Evolutionary conservation across 2,888 invertebrate genomes (phyloP), one percentile per base, ranked within the genome.

Genomic region (Zygothrica quintamaculata): DNA sequence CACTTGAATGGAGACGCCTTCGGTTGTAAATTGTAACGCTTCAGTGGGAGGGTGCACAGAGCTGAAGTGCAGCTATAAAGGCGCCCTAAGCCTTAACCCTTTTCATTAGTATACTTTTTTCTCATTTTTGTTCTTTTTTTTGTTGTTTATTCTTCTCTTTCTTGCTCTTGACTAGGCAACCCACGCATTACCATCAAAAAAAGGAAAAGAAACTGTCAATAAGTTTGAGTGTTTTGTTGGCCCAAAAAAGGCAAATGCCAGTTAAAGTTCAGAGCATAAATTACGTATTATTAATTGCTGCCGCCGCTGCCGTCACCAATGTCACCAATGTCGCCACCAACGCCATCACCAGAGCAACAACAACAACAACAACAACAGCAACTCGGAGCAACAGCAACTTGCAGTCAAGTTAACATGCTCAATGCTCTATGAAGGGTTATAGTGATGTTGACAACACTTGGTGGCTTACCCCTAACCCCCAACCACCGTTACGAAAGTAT

Each of bases 281-380:
- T 82, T 76, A 82, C 67, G 72, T 73, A 77, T 84, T 85, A 85
- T 87, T 85, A 85, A 87, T 87, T 82, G 87, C 76, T 34, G 60
- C 65, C 65, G 70, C 61, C 65, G 60, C 44, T 58, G 55, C 57
- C 57, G 70, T 56, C 57, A 58, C 51, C 65, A 65, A 58, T n/a
- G n/a, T 68, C 61, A 34, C 67, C 77, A 64, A 39, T 65, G 58
- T 53, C 67, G 56, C 61, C 68, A 44, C 58, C 61, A 57, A 13
- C n/a, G 48, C n/a, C 47, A 40, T 52, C 66, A 52, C 8, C 12
- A 46, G 39, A 47, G 44, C 48, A 25, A 34, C 18, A n/a, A 13
- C 26, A n/a, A n/a, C n/a, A n/a, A n/a, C n/a, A n/a, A n/a, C n/a
- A n/a, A n/a, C n/a, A n/a, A n/a, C n/a, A n/a, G n/a, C n/a, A n/a